These are phyloP conservation scores for Semnornis frantzii DNA, from an alignment of 2,113 vertebrate species.

Conservation along the genomic window DNA sequence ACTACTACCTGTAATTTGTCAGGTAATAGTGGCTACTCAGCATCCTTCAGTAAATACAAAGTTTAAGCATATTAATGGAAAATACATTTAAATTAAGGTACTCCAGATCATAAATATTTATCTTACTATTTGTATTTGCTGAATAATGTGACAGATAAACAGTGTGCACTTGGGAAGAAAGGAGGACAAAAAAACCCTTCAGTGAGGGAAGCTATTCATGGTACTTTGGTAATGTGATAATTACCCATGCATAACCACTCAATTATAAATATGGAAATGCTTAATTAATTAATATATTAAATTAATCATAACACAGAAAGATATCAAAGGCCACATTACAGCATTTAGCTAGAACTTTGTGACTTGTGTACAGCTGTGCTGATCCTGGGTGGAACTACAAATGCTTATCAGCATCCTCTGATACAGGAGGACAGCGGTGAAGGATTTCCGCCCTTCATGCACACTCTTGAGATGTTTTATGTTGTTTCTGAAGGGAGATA, in stretches of 20 bases:
- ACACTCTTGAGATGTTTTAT: not conserved
- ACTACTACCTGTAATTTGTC: not conserved
- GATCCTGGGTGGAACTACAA: not conserved
- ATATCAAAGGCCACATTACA: not conserved
- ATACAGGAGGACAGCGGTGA: not conserved
- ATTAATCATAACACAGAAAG: slow-evolving; percentile 30
- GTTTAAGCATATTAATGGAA: not conserved
- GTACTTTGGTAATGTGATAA: slow-evolving; percentile 43
- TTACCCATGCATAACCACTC: slow-evolving; percentile 35
- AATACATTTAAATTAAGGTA: not conserved
- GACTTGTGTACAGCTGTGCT: not conserved
- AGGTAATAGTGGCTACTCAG: not conserved
- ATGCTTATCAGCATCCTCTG: not conserved
- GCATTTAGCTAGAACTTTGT: not conserved
- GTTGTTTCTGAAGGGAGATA: not conserved
- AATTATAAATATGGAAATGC: slow-evolving; percentile 42
- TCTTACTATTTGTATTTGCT: not conserved
- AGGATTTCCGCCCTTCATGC: not conserved
- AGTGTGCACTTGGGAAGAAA: not conserved
- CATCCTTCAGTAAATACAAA: not conserved
- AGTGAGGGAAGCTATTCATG: not conserved
- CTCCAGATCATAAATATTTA: slow-evolving; percentile 2
- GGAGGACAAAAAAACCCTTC: not conserved
- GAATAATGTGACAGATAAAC: not conserved
- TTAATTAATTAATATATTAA: slow-evolving; percentile 52